Evolutionary conservation across 2,797 vertebrate genomes (phyloP).

Genomic region (Pseudopleuronectes americanus): DNA sequence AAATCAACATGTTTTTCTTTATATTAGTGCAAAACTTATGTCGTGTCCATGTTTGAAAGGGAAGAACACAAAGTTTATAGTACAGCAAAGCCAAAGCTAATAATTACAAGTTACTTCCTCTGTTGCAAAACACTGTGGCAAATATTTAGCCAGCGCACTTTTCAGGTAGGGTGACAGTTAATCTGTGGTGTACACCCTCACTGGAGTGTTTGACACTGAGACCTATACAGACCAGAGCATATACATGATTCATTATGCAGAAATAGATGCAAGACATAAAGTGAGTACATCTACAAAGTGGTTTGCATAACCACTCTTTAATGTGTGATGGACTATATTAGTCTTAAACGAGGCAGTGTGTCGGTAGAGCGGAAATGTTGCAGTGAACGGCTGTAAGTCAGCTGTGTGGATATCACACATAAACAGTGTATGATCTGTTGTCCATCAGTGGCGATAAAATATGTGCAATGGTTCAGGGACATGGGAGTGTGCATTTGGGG

Average conservation of each 20-base stretch:
- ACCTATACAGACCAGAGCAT: conserved; percentile 9
- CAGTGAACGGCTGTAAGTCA: conserved; percentile 51
- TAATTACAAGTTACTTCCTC: conserved; percentile 60
- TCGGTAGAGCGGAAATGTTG: conserved; percentile 12
- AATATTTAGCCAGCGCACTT: conserved; percentile 66
- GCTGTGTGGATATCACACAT: conserved; percentile 69
- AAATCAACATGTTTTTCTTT: neutral
- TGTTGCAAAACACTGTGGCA: conserved; percentile 48
- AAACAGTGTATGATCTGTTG: conserved; percentile 55
- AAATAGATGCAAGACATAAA: conserved; percentile 9
- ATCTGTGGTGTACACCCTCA: conserved; percentile 7
- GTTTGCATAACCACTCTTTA: neutral
- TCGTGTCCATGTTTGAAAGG: conserved; percentile 22
- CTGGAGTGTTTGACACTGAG: conserved; percentile 13
- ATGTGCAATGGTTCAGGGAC: conserved; percentile 14
- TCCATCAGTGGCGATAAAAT: conserved; percentile 63
- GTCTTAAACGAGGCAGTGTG: conserved; percentile 22
- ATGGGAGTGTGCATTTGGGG: neutral
- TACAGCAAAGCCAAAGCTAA: conserved; percentile 35
- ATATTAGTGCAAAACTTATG: conserved; percentile 20
- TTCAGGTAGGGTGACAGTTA: conserved; percentile 40
- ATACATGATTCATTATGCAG: conserved; percentile 13
- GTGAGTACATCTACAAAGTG: neutral
- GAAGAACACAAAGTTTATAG: conserved; percentile 49
- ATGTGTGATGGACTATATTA: conserved; percentile 13